phyloP scores from a whole-genome alignment of 2,797 vertebrate genomes.

The Sebastes diaconus region DNA sequence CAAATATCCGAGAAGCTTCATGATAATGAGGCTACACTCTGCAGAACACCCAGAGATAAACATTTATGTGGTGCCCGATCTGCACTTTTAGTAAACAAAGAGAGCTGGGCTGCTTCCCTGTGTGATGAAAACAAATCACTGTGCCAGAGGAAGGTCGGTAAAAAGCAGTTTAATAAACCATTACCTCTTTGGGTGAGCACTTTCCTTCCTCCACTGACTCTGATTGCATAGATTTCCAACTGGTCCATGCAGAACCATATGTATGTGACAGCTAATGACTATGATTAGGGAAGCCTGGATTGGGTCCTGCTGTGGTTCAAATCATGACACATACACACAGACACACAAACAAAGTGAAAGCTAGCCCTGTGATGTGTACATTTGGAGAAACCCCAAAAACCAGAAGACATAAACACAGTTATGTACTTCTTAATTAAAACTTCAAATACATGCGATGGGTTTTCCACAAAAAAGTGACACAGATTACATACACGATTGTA shows the following conservation, averaged over 20 bases:
- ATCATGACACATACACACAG: slow-evolving; percentile 43
- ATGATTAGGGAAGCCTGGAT: slow-evolving; percentile 76
- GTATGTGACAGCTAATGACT: slow-evolving; percentile 73
- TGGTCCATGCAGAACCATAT: slow-evolving; percentile 42
- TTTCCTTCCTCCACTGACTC: slow-evolving; percentile 45
- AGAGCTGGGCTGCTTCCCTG: slow-evolving; percentile 31
- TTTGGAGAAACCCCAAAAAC: slow-evolving; percentile 46
- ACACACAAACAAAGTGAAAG: slow-evolving; percentile 22
- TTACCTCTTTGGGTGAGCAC: slow-evolving; percentile 65
- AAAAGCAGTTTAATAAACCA: slow-evolving; percentile 68
- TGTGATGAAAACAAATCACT: slow-evolving; percentile 64
- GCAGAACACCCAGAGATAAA: slow-evolving; percentile 20
- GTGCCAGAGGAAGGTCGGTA: slow-evolving; percentile 46
- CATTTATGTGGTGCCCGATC: slow-evolving; percentile 18
- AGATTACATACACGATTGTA: slow-evolving; percentile 48
- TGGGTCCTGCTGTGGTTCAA: slow-evolving; percentile 66
- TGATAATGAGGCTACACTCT: slow-evolving; percentile 42
- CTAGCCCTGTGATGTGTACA: slow-evolving; percentile 59
- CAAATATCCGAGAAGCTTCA: not conserved
- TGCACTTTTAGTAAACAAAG: slow-evolving; percentile 36
- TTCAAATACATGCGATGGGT: slow-evolving; percentile 50
- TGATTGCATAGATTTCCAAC: slow-evolving; percentile 34
- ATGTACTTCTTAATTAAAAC: slow-evolving; percentile 57
- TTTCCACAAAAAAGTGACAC: slow-evolving; percentile 63
- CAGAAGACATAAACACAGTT: slow-evolving; percentile 63